Base-by-base conservation (phyloP, 2,113 vertebrate species). In the Nerophis ophidion region DNA sequence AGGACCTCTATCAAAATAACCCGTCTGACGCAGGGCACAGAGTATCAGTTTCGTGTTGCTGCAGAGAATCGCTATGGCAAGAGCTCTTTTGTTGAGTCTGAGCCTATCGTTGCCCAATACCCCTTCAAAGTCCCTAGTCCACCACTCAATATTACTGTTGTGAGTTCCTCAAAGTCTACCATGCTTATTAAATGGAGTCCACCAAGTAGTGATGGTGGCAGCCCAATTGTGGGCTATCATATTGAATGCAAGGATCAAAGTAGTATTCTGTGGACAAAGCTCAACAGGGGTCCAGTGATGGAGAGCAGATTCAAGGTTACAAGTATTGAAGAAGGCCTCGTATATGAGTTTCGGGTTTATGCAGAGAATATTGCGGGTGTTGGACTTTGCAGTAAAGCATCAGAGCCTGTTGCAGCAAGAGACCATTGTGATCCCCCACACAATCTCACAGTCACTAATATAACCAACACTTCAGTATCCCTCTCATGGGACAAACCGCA, bases 1-100 rank as follows among this genome's bases (percentile, higher is more conserved):
- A 94, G 96, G 84, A 96, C 93, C 75, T 96, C 95, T 57, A 90
- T 98, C 76, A 99, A 96, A 91, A 88, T 97, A 72, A 68, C 83
- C 49, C 92, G 92, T 44, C 85, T 99, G 42, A 90, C 74, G 71
- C 93, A 95, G 74, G 93, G 95, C 57, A 92, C 86, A 73, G 97
- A 99, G 72, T 99, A 98, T 91, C 95, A 95, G 73, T 98, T 99
- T 89, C 94, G 94, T 70, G 81, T 99, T 68, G 93, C 91, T 81
- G 91, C 96, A 81, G 97, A 98, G 89, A 99, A 99, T 83, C 93
- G 95, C 58, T 98, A 96, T 48, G 97, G 97, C 35, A 99, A 90
- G 80, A 98, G 97, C 48, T 86, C 89, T 46, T 94, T 91, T 38
- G 70, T 79, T 48, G 93, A 95, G 57, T 93, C 94, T 71, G 66